Evolutionary conservation across 2,113 vertebrate genomes (phyloP).

Genomic region (Pachycephala philippinensis): DNA sequence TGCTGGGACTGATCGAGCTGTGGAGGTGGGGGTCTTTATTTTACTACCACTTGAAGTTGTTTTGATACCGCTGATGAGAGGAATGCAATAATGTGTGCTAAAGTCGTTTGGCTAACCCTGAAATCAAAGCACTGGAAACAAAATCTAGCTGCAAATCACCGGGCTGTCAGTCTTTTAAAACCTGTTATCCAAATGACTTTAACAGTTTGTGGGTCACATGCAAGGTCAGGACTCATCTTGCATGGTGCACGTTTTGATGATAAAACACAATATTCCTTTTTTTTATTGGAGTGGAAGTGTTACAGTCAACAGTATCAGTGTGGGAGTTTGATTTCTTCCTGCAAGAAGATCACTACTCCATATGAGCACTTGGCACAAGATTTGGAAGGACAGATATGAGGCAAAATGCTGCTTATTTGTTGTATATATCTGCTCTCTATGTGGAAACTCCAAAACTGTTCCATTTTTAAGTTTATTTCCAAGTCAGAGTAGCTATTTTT

Average conservation of each 20-base stretch:
- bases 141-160: constrained; percentile 65
- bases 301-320: neutral
- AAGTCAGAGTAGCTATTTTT: neutral
- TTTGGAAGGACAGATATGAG: neutral
- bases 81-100: constrained; percentile 50
- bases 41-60: constrained; percentile 27
- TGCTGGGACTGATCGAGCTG: neutral
- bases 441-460: neutral
- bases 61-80: constrained; percentile 43
- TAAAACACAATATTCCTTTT: constrained; percentile 33
- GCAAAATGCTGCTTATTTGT: neutral
- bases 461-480: neutral
- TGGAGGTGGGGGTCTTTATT: neutral
- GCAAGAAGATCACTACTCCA: neutral
- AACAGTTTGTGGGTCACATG: constrained; percentile 62
- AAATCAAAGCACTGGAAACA: constrained; percentile 61
- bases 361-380: constrained; percentile 1
- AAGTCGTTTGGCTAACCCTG: constrained; percentile 64
- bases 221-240: constrained; percentile 56
- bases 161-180: constrained; percentile 57
- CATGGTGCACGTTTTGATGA: constrained; percentile 25
- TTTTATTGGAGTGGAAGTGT: constrained; percentile 26
- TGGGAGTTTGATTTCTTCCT: constrained; percentile 44
- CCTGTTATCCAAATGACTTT: constrained; percentile 65
- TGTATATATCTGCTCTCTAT: neutral